A percentile compares a stretch with the other conserved stretches of the same genome.
These are phyloP conservation scores for Entomobrya multifasciata DNA, from an alignment of 2,888 invertebrate genomes.

Conservation along the genomic window DNA sequence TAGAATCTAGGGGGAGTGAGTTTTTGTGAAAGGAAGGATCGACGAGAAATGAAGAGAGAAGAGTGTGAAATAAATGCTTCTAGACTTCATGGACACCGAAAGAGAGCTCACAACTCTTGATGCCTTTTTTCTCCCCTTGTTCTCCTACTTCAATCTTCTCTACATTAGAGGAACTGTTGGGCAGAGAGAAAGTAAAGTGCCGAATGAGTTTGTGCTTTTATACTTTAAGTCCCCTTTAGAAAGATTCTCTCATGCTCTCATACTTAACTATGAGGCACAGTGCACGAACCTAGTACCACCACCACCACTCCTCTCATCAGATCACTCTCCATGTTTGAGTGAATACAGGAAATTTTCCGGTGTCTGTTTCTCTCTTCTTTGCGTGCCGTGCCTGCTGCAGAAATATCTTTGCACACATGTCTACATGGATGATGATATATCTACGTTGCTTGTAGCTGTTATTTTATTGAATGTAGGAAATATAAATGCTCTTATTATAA, in stretches of 20 bases:
- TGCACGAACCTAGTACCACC: no score
- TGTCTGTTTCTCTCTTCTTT: background rate
- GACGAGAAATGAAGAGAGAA: conserved; percentile 21
- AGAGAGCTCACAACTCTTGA: conserved; percentile 37
- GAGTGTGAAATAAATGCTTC: conserved; percentile 54
- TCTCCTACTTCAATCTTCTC: background rate
- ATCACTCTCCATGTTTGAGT: no score
- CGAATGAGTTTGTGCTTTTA: background rate
- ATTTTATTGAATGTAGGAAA: background rate
- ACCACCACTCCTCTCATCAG: background rate
- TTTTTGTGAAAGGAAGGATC: background rate
- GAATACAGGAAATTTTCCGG: conserved; percentile 10
- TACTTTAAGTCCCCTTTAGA: conserved; percentile 6
- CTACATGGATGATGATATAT: no score
- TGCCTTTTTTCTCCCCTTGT: background rate
- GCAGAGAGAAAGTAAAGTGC: background rate
- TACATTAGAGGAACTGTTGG: background rate
- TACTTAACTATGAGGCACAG: background rate
- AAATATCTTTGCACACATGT: no score
- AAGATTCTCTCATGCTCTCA: conserved; percentile 8
- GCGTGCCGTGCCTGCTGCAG: no score
- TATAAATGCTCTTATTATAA: no score
- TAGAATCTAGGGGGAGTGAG: background rate
- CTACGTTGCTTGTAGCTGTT: background rate
- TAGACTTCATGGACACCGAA: conserved; percentile 24